These are phyloP conservation scores for Melanostoma scalare DNA, from an alignment of 2,888 invertebrate genomes.

Conservation along the genomic window DNA sequence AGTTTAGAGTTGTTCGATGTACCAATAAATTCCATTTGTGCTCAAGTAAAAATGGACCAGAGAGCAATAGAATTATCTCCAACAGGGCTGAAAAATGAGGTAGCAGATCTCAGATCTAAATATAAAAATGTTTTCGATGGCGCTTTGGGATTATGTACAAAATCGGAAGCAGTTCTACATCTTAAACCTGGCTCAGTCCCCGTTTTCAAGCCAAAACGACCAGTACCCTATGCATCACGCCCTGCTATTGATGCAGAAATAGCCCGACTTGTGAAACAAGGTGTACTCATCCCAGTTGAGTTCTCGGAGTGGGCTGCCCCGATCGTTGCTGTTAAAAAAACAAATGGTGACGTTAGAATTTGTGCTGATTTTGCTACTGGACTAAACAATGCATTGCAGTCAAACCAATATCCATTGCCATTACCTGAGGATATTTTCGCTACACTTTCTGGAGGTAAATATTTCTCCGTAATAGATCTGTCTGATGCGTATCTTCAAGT, in stretches of 20 bases:
- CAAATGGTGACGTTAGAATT: conserved; percentile 68
- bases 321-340: conserved; percentile 54
- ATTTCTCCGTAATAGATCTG: no score
- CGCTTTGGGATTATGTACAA: conserved; percentile 17
- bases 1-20: conserved; percentile 46
- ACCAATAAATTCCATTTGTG: conserved; percentile 24
- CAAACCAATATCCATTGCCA: no score
- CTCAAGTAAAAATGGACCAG: conserved; percentile 3
- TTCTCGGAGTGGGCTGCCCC: conserved; percentile 74
- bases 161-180: conserved; percentile 29
- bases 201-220: conserved; percentile 22
- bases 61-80: conserved; percentile 10
- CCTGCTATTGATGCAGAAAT: conserved; percentile 23
- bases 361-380: no score
- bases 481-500: no score
- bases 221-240: conserved; percentile 29
- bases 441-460: no score
- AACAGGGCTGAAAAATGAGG: conserved; percentile 4
- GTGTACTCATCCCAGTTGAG: conserved; percentile 34
- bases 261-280: conserved; percentile 30
- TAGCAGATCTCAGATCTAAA: conserved; percentile 15
- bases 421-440: no score
- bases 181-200: conserved; percentile 30
- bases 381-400: no score
- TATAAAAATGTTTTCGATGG: conserved; percentile 26